Conservation (phyloP, 2,797 vertebrate species). For the Rhinella marina region DNA sequence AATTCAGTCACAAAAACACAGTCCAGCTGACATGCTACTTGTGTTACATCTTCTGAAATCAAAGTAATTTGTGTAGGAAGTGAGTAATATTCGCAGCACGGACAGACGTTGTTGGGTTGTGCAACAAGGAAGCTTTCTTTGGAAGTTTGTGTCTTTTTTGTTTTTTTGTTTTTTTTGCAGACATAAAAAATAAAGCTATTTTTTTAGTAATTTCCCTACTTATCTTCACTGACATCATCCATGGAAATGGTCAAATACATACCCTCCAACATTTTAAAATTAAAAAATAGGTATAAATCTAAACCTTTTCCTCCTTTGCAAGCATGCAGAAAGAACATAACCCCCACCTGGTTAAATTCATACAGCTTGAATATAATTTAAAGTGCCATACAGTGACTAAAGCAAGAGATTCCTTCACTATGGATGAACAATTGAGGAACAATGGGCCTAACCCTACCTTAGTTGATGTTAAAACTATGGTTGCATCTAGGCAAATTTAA, state of each 20-base stretch:
- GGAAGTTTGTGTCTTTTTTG: background rate
- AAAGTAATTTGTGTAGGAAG: background rate
- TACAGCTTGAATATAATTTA: background rate
- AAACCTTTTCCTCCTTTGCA: background rate
- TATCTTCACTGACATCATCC: background rate
- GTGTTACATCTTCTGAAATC: background rate
- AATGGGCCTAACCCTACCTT: too few species aligned
- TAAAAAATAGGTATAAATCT: background rate
- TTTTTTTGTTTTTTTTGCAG: too few species aligned
- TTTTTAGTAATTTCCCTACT: background rate
- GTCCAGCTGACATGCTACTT: background rate
- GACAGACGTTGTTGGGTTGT: too few species aligned
- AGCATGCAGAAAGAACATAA: background rate
- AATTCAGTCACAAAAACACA: background rate
- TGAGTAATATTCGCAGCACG: too few species aligned
- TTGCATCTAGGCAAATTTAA: too few species aligned
- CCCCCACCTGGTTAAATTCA: background rate
- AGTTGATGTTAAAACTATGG: too few species aligned
- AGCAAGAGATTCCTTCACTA: background rate
- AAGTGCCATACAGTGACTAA: background rate
- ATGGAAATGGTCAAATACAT: background rate
- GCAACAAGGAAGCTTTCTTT: conserved; percentile 29
- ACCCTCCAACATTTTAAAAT: background rate
- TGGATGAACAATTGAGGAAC: too few species aligned
- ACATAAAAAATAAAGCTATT: background rate